A percentile compares a stretch with the other conserved stretches of the same genome.
Conservation (phyloP, 2,888 invertebrate species). For the Elysia crispata region DNA sequence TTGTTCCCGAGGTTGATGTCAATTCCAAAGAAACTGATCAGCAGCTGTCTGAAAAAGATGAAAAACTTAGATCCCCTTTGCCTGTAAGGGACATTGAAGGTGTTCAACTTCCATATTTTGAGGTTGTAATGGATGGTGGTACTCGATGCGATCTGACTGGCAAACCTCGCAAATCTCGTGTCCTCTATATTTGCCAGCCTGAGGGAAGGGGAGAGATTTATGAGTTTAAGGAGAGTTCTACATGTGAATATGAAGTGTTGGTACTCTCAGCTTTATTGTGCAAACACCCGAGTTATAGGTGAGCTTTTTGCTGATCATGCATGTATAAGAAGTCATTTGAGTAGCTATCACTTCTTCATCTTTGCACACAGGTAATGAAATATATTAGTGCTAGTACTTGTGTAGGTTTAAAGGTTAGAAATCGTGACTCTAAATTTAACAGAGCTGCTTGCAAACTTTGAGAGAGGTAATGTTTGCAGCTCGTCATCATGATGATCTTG, state of each 20-base stretch:
- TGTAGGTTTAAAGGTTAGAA: too few species aligned
- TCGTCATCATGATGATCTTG: too few species aligned
- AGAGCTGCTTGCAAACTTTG: too few species aligned
- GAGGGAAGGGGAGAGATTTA: slow-evolving; percentile 94
- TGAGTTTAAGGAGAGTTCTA: slow-evolving; percentile 93
- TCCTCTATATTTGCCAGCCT: slow-evolving; percentile 91
- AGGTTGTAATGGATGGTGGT: slow-evolving; percentile 88
- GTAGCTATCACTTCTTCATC: too few species aligned
- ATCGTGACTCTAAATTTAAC: too few species aligned
- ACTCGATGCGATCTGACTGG: slow-evolving; percentile 94
- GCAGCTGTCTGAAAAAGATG: background rate
- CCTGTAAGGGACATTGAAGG: slow-evolving; percentile 83
- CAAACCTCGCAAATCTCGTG: slow-evolving; percentile 87
- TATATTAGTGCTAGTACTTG: too few species aligned
- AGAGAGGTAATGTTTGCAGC: too few species aligned
- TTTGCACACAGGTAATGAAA: too few species aligned
- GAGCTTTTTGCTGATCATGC: slow-evolving; percentile 45
- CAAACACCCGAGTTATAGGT: slow-evolving; percentile 87
- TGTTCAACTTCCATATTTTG: slow-evolving; percentile 89
- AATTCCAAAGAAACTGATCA: too few species aligned
- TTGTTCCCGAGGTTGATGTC: too few species aligned
- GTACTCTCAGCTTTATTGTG: slow-evolving; percentile 93
- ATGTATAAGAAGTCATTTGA: too few species aligned
- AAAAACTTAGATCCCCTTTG: background rate
- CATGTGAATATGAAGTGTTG: slow-evolving; percentile 95